Conservation (phyloP, 2,113 vertebrate species). For the Vireo altiloquus region DNA sequence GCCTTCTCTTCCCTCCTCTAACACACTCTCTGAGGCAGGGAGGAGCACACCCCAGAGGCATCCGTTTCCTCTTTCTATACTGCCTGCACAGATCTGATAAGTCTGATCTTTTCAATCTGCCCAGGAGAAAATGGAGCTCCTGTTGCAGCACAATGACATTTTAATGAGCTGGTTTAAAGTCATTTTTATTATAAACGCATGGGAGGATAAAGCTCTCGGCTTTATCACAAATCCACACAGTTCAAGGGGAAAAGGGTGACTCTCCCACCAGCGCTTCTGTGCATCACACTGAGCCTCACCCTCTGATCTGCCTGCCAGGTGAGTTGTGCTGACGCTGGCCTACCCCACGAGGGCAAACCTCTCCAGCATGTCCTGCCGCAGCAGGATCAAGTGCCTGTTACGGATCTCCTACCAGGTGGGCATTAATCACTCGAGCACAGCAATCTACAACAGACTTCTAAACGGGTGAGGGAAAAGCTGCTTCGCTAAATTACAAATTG, state of each 20-base stretch:
- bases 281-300: background rate
- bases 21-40: background rate
- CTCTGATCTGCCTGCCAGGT: background rate
- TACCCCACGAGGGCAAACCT: background rate
- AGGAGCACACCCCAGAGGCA: background rate
- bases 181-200: background rate
- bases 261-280: background rate
- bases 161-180: background rate
- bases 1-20: background rate
- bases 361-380: background rate
- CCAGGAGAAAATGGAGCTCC: background rate
- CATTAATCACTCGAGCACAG: slow-evolving; percentile 6
- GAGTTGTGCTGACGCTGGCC: rapidly evolving
- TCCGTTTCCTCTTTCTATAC: background rate
- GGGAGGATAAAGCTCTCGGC: background rate
- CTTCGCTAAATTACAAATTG: background rate
- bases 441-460: background rate
- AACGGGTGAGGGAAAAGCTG: background rate
- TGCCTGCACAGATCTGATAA: background rate
- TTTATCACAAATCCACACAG: background rate
- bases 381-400: background rate
- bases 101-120: background rate
- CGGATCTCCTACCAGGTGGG: background rate
- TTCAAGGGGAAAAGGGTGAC: background rate
- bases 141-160: background rate